phyloP scores from a whole-genome alignment of 2,797 vertebrate genomes.

The Salarias fasciatus region DNA sequence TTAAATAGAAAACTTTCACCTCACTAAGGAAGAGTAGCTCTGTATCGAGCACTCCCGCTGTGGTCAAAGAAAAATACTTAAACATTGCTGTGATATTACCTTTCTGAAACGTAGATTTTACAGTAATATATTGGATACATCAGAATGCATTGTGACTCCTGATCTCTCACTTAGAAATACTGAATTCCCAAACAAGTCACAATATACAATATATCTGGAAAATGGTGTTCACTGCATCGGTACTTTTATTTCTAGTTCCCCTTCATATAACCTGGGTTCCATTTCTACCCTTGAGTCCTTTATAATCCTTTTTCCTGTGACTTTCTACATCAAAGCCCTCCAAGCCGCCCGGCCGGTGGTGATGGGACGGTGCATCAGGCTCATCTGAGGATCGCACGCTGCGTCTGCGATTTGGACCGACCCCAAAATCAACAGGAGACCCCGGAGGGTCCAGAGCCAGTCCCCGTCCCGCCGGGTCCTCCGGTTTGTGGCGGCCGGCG shows the following conservation, averaged over 20 bases:
- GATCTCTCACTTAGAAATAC: too few relatives aligned
- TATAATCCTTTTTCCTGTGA: not conserved
- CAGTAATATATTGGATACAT: too few relatives aligned
- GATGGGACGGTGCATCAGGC: conserved; percentile 50
- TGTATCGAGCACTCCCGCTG: too few relatives aligned
- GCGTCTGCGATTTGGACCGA: conserved; percentile 44
- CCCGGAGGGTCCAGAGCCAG: conserved; percentile 24
- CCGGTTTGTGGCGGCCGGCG: conserved; percentile 12
- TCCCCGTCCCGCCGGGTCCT: conserved; percentile 25
- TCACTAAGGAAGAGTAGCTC: too few relatives aligned
- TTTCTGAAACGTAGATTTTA: too few relatives aligned
- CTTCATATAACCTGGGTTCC: not conserved
- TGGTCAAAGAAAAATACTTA: too few relatives aligned
- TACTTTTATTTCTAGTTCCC: not conserved
- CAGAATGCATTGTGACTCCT: too few relatives aligned
- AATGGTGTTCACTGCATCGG: too few relatives aligned
- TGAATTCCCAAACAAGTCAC: too few relatives aligned
- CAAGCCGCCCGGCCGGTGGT: conserved; percentile 3
- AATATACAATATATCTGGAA: too few relatives aligned
- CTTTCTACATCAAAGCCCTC: conserved; percentile 2
- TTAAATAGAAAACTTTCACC: too few relatives aligned
- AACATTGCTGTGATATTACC: too few relatives aligned
- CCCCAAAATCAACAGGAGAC: conserved; percentile 56
- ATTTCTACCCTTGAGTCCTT: not conserved
- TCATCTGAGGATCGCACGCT: conserved; percentile 51